phyloP scores from a whole-genome alignment of 2,113 vertebrate genomes.

The Anolis sagrei region DNA sequence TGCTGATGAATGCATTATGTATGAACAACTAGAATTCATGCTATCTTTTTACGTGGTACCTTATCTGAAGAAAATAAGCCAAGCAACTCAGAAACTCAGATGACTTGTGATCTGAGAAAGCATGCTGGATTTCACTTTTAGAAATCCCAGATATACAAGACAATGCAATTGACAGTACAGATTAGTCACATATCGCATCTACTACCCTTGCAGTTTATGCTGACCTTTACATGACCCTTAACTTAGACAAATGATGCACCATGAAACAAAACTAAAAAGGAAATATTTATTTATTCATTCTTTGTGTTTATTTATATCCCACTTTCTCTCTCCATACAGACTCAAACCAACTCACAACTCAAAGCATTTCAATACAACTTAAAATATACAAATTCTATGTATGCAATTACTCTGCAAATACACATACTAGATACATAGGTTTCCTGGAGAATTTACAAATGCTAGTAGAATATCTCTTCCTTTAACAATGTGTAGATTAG shows the following conservation, averaged over 20 bases:
- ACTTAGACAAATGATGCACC: neutral
- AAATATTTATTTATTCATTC: neutral
- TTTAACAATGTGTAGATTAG: neutral
- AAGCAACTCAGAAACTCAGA: neutral
- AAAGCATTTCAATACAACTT: no score
- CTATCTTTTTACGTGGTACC: rapidly evolving
- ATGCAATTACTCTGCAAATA: neutral
- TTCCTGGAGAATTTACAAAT: neutral
- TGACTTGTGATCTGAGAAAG: neutral
- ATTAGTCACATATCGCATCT: neutral
- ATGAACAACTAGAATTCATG: rapidly evolving
- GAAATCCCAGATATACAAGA: neutral
- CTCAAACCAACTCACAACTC: no score
- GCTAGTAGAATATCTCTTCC: neutral
- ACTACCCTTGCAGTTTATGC: neutral
- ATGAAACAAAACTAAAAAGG: neutral
- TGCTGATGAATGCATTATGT: neutral
- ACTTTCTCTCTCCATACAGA: no score
- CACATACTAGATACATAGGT: neutral
- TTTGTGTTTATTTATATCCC: no score
- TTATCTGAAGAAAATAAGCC: neutral
- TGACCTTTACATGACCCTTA: neutral
- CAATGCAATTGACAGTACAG: neutral
- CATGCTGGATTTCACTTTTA: conserved; percentile 29
- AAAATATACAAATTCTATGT: neutral